Conservation (phyloP, 2,888 invertebrate species). For the Mythimna ferrago region DNA sequence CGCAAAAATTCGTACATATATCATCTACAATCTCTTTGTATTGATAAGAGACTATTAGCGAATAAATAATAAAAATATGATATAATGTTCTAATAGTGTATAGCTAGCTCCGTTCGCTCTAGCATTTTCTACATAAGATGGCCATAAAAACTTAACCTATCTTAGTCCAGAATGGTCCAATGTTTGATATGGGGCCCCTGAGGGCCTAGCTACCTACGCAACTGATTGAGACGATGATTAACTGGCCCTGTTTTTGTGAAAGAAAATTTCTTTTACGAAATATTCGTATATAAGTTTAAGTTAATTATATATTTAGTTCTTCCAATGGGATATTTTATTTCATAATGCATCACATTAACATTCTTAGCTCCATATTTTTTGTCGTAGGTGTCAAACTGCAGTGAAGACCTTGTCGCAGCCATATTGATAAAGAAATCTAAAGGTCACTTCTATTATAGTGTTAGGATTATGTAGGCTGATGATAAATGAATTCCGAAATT, state of each 20-base stretch:
- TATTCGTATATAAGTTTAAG: not conserved
- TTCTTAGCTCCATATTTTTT: slow-evolving; percentile 16
- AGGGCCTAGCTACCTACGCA: no score
- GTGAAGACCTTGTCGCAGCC: slow-evolving; percentile 49
- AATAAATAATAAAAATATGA: no score
- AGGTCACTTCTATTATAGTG: slow-evolving; percentile 46
- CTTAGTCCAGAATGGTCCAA: no score
- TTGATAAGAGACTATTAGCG: no score
- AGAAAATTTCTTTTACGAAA: not conserved
- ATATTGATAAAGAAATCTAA: slow-evolving; percentile 49
- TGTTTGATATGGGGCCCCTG: no score
- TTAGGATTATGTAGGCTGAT: slow-evolving; percentile 40
- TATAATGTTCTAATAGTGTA: no score
- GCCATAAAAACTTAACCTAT: no score
- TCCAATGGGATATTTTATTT: not conserved
- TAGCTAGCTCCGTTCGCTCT: no score
- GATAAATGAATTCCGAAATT: slow-evolving; percentile 36
- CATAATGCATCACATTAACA: slow-evolving; percentile 18
- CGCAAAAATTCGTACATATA: no score
- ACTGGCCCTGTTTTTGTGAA: not conserved
- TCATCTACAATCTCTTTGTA: no score
- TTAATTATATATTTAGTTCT: not conserved
- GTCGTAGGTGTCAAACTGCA: slow-evolving; percentile 52
- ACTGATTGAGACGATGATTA: not conserved
- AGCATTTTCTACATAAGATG: no score